A percentile compares a stretch with the other conserved stretches of the same genome.
phyloP scores from a whole-genome alignment of 2,797 vertebrate genomes.

The Toxotes lorentzi region DNA sequence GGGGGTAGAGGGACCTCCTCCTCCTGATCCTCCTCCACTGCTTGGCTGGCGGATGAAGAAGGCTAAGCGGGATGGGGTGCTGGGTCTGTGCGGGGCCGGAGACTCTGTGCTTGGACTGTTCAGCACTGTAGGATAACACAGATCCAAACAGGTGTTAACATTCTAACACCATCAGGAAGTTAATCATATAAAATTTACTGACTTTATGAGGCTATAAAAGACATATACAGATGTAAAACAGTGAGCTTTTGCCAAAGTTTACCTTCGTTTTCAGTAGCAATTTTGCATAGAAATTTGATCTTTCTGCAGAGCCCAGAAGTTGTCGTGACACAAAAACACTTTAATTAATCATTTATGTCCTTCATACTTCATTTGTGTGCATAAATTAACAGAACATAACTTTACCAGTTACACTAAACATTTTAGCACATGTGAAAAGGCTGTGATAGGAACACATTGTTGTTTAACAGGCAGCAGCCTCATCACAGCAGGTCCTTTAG shows the following conservation, averaged over 20 bases:
- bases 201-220: not conserved
- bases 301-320: not conserved
- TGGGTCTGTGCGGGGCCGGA: conserved; percentile 86
- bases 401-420: not conserved
- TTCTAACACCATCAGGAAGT: not conserved
- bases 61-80: conserved; percentile 94
- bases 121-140: conserved; percentile 75
- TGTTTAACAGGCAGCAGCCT: not conserved
- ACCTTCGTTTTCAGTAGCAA: not conserved
- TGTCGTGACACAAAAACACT: not conserved
- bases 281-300: not conserved
- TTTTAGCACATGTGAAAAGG: too few species aligned
- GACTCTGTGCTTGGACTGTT: conserved; percentile 89
- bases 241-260: not conserved
- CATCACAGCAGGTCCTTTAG: not conserved
- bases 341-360: not conserved
- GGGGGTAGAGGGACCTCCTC: conserved; percentile 59
- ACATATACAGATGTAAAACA: not conserved
- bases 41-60: conserved; percentile 93
- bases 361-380: not conserved
- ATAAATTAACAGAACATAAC: not conserved
- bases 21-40: conserved; percentile 71
- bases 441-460: not conserved
- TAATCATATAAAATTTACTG: not conserved
- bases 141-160: not conserved